Evolutionary conservation across 2,113 vertebrate genomes (phyloP).

Genomic region (Physeter macrocephalus): DNA sequence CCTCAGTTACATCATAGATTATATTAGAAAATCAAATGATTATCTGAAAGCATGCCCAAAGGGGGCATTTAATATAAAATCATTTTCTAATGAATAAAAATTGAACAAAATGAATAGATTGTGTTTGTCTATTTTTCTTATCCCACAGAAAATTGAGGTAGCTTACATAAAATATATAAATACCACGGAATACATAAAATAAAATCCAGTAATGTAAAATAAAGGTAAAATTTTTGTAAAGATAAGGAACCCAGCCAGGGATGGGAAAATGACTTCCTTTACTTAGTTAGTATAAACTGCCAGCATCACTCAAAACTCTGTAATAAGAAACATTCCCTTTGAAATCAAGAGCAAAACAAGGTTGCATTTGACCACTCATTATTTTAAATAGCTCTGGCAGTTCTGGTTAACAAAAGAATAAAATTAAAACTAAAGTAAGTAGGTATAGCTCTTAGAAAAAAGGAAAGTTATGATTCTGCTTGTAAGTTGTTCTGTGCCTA

Average conservation of each 20-base stretch:
- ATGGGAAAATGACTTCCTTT: not conserved
- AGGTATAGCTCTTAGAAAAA: not conserved
- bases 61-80: not conserved
- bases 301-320: not conserved
- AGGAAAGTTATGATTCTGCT: not conserved
- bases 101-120: not conserved
- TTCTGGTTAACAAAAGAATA: not conserved
- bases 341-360: not conserved
- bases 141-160: not conserved
- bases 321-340: not conserved
- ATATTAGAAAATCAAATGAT: not conserved
- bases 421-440: not conserved
- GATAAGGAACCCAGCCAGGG: not conserved
- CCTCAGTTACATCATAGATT: not conserved
- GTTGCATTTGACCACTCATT: not conserved
- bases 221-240: not conserved
- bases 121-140: not conserved
- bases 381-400: not conserved
- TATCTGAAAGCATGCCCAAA: not conserved
- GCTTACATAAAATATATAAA: not conserved
- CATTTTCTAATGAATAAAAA: not conserved
- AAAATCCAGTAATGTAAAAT: not conserved
- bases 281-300: too few relatives aligned
- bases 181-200: not conserved
- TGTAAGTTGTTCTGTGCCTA: not conserved